Base-by-base conservation (phyloP, 2,797 vertebrate genomes). In the Anniella stebbinsi region DNA sequence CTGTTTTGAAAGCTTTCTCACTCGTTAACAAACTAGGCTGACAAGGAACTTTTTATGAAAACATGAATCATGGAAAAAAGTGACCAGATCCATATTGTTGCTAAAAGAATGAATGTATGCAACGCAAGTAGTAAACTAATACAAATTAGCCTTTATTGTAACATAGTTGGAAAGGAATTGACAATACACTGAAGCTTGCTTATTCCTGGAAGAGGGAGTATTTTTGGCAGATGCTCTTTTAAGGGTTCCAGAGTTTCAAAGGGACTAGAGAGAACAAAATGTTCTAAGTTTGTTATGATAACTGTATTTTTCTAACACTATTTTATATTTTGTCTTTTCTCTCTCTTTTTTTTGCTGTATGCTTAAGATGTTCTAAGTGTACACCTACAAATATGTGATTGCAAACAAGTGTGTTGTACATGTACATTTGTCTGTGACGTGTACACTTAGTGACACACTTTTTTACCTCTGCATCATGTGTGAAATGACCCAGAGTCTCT, bases 241-340 rank as follows among this genome's bases (percentile, higher is more conserved):
- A 92, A 72, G 84, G 90, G 89, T 90, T 93, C 92, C 92, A 94
- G 66, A 92, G 93, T 93, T 91, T 95, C 82, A 77, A 66, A 93
- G 60, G 83, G 91, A 90, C 33, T 28, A 45, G 13, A 69, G 33
- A 90, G 89, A 84, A 90, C 84, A 78, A 18, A 36, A 63, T 86
- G 88, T 95, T 88, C 91, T 45, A 0, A 18, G 90, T 90, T 67
- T 82, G 41, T 82, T 77, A 12, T 83, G 60, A 77, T 54, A 28
- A 69, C 21, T 76, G 13, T 30, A 54, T 76, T 67, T 72, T 89
- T 48, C 45, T 67, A 54, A 15, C 45, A 8, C 30, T 86, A 36
- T 2, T 66, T 83, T 0, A 8, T 11, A n/a, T 77, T 21, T 48
- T 54, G 23, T 48, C 36, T 57, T 15, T 13, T 51, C n/a, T n/a